Conservation (phyloP, 1,140 invertebrate genomes). For the Cydia fagiglandana region DNA sequence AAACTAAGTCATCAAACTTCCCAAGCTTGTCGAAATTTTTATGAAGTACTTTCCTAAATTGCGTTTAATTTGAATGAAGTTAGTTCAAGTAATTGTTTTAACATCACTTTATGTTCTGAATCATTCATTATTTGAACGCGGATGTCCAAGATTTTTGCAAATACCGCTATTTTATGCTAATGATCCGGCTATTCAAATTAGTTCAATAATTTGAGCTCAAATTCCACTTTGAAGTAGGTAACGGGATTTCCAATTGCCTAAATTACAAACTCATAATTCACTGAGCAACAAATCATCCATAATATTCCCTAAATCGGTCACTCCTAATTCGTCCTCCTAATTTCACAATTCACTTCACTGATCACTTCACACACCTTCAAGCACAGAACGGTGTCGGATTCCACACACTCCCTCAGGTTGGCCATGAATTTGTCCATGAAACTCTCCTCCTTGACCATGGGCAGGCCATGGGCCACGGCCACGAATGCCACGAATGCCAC, state of each 20-base stretch:
- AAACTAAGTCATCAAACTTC: background rate
- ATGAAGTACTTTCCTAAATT: background rate
- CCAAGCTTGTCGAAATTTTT: background rate
- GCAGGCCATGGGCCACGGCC: slow-evolving; percentile 54
- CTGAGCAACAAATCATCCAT: slow-evolving; percentile 34
- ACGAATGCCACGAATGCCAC: slow-evolving; percentile 52
- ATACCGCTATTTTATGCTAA: background rate
- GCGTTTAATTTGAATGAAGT: background rate
- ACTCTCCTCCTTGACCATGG: slow-evolving; percentile 62
- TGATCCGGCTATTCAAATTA: background rate
- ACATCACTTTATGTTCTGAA: background rate
- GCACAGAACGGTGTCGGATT: slow-evolving; percentile 69
- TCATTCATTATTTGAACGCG: no score
- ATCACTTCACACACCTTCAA: slow-evolving; percentile 71
- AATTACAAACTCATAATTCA: slow-evolving; percentile 35
- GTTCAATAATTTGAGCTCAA: background rate
- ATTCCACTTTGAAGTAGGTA: background rate
- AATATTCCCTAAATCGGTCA: background rate
- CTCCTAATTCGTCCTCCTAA: slow-evolving; percentile 4
- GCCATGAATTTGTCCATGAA: slow-evolving; percentile 62
- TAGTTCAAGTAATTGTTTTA: background rate
- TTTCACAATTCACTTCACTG: slow-evolving; percentile 37
- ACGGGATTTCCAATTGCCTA: background rate
- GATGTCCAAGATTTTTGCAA: background rate
- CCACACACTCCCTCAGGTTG: slow-evolving; percentile 66